Conservation (phyloP, 2,888 invertebrate species). For the Plagiodera versicolora region DNA sequence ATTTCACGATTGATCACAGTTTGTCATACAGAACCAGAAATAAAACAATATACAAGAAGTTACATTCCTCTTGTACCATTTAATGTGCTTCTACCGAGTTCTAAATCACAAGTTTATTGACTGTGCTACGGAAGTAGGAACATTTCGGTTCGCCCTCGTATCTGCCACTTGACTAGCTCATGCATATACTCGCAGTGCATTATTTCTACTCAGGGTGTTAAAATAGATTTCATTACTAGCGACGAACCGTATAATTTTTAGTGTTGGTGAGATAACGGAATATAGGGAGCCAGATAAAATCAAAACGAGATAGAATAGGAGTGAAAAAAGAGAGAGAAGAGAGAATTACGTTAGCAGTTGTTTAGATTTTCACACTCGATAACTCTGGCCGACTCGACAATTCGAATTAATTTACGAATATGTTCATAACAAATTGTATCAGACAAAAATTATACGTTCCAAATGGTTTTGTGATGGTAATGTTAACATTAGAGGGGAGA, state of each 20-base stretch:
- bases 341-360: conserved; percentile 27
- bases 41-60: too few species aligned
- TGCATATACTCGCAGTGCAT: conserved; percentile 15
- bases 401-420: conserved; percentile 39
- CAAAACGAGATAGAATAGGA: conserved; percentile 10
- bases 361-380: conserved; percentile 34
- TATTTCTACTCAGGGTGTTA: conserved; percentile 27
- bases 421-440: conserved; percentile 35
- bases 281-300: background rate
- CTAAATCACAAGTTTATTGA: too few species aligned
- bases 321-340: conserved; percentile 30
- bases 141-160: conserved; percentile 3
- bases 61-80: too few species aligned
- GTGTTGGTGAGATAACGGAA: conserved; percentile 25
- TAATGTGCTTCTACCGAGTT: too few species aligned
- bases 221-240: conserved; percentile 32
- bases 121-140: too few species aligned
- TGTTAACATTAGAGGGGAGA: background rate
- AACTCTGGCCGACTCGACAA: conserved; percentile 32
- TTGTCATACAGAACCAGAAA: too few species aligned
- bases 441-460: conserved; percentile 28
- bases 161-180: background rate
- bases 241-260: conserved; percentile 33
- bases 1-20: too few species aligned
- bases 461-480: conserved; percentile 21